A percentile compares a stretch with the other conserved stretches of the same genome.
Conservation (phyloP, 2,888 invertebrate species). For the Nomada lathburiana region DNA sequence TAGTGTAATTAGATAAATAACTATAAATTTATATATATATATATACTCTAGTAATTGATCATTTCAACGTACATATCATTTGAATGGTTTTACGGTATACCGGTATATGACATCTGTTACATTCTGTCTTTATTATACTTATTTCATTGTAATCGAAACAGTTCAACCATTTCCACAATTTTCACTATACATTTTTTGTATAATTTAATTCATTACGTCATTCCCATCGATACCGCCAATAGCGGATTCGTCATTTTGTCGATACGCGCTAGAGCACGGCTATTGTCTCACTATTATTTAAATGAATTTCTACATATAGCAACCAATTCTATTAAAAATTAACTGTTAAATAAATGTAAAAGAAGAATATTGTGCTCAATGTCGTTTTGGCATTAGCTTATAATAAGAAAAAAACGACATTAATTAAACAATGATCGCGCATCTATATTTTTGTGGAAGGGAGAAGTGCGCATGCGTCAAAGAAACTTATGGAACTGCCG, state of each 20-base stretch:
- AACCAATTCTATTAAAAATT: too few species aligned
- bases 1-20: not conserved
- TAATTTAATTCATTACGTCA: not conserved
- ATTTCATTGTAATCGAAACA: not conserved
- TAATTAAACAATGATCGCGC: slow-evolving; percentile 29
- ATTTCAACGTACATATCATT: too few species aligned
- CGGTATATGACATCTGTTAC: too few species aligned
- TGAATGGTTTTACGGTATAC: too few species aligned
- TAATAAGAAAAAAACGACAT: not conserved
- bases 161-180: not conserved
- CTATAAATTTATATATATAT: not conserved
- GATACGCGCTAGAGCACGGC: not conserved
- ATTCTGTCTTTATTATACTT: too few species aligned
- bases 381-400: not conserved
- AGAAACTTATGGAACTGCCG: slow-evolving; percentile 21
- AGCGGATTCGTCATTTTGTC: slow-evolving; percentile 7
- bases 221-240: not conserved
- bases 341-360: not conserved
- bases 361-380: not conserved
- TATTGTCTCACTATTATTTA: too few species aligned
- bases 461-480: slow-evolving; percentile 42
- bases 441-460: slow-evolving; percentile 13
- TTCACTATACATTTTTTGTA: not conserved
- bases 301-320: too few species aligned
- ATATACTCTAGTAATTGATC: not conserved